Conservation (phyloP, 2,888 invertebrate genomes). For the Eristalis pertinax region DNA sequence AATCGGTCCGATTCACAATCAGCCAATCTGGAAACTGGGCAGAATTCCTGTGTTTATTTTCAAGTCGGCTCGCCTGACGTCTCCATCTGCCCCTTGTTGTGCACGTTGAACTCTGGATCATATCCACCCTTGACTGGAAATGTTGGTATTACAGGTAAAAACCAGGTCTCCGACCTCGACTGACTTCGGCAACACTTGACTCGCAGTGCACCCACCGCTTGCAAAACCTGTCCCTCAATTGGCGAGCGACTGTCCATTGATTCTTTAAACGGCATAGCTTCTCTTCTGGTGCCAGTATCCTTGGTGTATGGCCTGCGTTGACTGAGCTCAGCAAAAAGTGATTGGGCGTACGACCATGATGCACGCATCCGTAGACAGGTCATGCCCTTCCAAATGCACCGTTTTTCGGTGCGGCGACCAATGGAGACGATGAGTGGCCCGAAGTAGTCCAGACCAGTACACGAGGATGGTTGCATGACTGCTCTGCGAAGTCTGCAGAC, state of each 20-base stretch:
- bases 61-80: conserved; percentile 73
- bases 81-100: conserved; percentile 71
- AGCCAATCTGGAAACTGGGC: conserved; percentile 73
- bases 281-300: conserved; percentile 18
- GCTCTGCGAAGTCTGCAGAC: conserved; percentile 28
- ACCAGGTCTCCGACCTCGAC: conserved; percentile 56
- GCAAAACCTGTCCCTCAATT: too few species aligned
- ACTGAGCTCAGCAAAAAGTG: too few species aligned
- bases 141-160: conserved; percentile 69
- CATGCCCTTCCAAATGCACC: conserved; percentile 28
- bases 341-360: too few species aligned
- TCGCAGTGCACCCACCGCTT: conserved; percentile 50
- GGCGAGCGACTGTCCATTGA: too few species aligned
- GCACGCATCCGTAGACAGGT: conserved; percentile 48
- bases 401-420: too few species aligned
- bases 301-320: conserved; percentile 29
- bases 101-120: conserved; percentile 68
- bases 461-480: conserved; percentile 65
- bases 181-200: conserved; percentile 50
- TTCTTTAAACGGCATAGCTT: too few species aligned
- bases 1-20: conserved; percentile 63
- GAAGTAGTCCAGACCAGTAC: conserved; percentile 65
- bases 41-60: conserved; percentile 68
- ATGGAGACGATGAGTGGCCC: too few species aligned
- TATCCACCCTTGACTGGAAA: conserved; percentile 70